Evolutionary conservation across 2,888 invertebrate species (phyloP).

Genomic region (Germaria angustata): DNA sequence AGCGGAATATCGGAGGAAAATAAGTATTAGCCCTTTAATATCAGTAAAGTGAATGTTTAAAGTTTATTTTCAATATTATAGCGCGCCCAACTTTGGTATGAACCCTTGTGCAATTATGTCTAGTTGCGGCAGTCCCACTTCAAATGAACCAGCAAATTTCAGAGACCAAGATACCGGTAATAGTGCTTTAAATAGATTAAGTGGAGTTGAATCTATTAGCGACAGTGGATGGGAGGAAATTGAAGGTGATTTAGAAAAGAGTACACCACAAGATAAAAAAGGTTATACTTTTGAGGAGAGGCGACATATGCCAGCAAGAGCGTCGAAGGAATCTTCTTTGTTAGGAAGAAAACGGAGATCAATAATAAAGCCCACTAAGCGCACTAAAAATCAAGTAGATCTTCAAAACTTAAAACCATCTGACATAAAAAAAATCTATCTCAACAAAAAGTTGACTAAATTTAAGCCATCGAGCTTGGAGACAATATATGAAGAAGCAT

Average conservation of each 20-base stretch:
- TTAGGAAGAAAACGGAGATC: slow-evolving; percentile 73
- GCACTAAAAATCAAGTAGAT: slow-evolving; percentile 67
- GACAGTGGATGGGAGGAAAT: slow-evolving; percentile 29
- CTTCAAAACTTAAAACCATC: slow-evolving; percentile 60
- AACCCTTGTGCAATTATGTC: not conserved
- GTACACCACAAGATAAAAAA: not conserved
- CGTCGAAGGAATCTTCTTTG: slow-evolving; percentile 73
- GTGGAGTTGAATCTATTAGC: not conserved
- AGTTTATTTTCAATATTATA: slow-evolving; percentile 15
- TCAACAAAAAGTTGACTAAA: slow-evolving; percentile 74
- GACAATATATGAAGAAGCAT: slow-evolving; percentile 77
- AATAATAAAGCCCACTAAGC: slow-evolving; percentile 74
- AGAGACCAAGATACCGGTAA: not conserved
- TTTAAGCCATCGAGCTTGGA: slow-evolving; percentile 76
- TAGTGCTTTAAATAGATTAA: not conserved
- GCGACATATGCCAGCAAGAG: slow-evolving; percentile 73
- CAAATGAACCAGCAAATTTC: not conserved
- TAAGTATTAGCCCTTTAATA: slow-evolving; percentile 69
- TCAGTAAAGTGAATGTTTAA: not conserved
- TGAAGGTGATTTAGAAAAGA: slow-evolving; percentile 11
- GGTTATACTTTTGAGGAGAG: slow-evolving; percentile 67
- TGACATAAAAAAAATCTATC: slow-evolving; percentile 75
- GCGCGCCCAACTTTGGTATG: not conserved
- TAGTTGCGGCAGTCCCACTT: not conserved
- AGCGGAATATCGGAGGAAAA: slow-evolving; percentile 71